A percentile compares a stretch with the other conserved stretches of the same genome.
phyloP scores from a whole-genome alignment of 2,113 vertebrate species.

The Calcarius ornatus region DNA sequence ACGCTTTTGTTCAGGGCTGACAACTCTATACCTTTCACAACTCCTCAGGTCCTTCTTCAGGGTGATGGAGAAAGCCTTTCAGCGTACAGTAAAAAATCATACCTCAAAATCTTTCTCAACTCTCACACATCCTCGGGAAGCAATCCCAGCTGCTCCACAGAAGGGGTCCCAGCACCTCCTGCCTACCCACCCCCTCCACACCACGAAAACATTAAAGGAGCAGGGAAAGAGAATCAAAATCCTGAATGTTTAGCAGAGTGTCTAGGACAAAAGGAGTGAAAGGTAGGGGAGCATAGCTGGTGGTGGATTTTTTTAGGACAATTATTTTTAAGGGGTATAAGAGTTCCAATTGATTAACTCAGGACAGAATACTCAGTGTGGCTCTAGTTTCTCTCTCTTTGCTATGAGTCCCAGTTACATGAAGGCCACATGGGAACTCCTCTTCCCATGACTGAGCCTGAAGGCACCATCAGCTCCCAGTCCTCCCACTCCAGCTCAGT shows the following conservation, averaged over 20 bases:
- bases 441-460: neutral
- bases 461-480: neutral
- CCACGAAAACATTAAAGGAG: neutral
- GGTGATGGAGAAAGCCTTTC: conserved; percentile 37
- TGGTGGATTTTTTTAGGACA: neutral
- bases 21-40: conserved; percentile 49
- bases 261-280: neutral
- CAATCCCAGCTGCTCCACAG: conserved; percentile 46
- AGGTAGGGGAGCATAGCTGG: neutral
- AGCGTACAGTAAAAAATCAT: neutral
- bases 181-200: neutral
- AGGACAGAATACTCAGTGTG: neutral
- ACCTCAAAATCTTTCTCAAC: neutral
- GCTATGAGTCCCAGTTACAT: neutral
- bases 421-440: neutral
- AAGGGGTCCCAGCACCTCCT: neutral
- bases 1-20: neutral
- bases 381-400: neutral
- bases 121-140: neutral
- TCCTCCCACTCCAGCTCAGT: neutral
- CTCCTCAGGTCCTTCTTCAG: conserved; percentile 17
- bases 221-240: neutral
- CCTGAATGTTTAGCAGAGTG: neutral
- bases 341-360: neutral
- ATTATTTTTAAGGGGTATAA: neutral